Evolutionary conservation across 2,113 vertebrate species (phyloP).

Genomic region (Carettochelys insculpta): DNA sequence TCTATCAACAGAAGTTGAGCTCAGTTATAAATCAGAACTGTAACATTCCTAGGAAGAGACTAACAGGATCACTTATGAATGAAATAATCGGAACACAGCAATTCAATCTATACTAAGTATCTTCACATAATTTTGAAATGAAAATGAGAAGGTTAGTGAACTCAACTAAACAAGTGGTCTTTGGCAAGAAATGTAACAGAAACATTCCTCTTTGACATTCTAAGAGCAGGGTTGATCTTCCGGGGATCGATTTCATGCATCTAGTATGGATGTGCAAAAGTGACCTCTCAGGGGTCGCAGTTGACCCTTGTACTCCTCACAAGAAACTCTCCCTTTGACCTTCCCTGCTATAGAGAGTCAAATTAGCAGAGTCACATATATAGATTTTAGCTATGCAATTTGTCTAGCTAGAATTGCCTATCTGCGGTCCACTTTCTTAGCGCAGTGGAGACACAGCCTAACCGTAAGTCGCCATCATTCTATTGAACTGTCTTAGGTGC

Average conservation of each 20-base stretch:
- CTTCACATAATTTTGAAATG: neutral
- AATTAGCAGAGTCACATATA: too few species aligned
- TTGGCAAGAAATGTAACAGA: neutral
- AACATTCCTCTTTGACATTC: neutral
- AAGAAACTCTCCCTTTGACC: too few species aligned
- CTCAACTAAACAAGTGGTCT: neutral
- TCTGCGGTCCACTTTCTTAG: too few species aligned
- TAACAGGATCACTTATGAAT: neutral
- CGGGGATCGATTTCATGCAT: too few species aligned
- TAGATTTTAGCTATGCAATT: too few species aligned
- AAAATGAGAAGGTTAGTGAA: neutral
- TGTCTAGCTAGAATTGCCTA: too few species aligned
- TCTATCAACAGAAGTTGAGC: slow-evolving; percentile 73
- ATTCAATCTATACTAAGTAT: neutral
- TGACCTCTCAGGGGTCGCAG: too few species aligned
- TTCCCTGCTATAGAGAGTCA: too few species aligned
- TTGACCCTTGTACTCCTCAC: too few species aligned
- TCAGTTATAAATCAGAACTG: slow-evolving; percentile 35
- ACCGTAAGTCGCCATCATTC: neutral
- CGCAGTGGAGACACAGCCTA: too few species aligned
- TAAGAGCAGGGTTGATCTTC: too few species aligned
- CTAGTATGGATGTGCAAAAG: too few species aligned
- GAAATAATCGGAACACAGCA: neutral
- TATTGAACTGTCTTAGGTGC: neutral
- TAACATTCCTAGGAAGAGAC: neutral